Evolutionary conservation across 64 coral and sea anemone genomes (phyloP).

Genomic region (Dendrophyllia cribrosa): DNA sequence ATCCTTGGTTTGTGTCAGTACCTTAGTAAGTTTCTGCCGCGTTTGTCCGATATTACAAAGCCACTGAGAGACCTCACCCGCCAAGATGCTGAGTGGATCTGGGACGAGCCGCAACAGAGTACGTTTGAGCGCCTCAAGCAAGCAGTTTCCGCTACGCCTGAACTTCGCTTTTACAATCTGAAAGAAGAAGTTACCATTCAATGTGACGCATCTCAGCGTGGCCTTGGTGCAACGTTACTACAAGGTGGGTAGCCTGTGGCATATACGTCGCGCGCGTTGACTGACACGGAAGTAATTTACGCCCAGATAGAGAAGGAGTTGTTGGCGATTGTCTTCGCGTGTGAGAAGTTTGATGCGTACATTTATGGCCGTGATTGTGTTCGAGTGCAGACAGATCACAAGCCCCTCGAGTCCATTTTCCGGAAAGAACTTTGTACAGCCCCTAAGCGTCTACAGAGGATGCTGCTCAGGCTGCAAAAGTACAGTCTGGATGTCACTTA

Average conservation of each 20-base stretch:
- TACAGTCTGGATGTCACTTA: background rate
- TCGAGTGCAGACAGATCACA: background rate
- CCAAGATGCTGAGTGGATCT: conserved; percentile 19
- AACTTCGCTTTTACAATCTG: too few relatives aligned
- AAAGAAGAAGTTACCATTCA: too few relatives aligned
- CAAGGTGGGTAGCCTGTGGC: background rate
- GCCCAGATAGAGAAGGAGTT: background rate
- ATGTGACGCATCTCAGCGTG: too few relatives aligned
- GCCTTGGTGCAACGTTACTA: too few relatives aligned
- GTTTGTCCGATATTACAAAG: conserved; percentile 1
- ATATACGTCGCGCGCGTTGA: background rate
- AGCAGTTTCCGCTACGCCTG: background rate
- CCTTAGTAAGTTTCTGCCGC: conserved; percentile 1
- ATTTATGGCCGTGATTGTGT: conserved; percentile 19
- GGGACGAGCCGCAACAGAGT: conserved; percentile 21
- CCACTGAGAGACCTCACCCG: conserved; percentile 21
- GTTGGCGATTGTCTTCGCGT: background rate
- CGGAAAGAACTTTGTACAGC: conserved; percentile 3
- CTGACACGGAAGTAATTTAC: background rate
- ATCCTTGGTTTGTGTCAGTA: background rate
- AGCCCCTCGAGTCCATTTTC: background rate
- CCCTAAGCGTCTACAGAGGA: background rate
- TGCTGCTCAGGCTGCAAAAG: background rate
- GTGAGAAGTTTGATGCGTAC: conserved; percentile 9
- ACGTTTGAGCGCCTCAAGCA: conserved; percentile 9